Base-by-base conservation (phyloP, 2,888 invertebrate species). In the Cinara cedri region DNA sequence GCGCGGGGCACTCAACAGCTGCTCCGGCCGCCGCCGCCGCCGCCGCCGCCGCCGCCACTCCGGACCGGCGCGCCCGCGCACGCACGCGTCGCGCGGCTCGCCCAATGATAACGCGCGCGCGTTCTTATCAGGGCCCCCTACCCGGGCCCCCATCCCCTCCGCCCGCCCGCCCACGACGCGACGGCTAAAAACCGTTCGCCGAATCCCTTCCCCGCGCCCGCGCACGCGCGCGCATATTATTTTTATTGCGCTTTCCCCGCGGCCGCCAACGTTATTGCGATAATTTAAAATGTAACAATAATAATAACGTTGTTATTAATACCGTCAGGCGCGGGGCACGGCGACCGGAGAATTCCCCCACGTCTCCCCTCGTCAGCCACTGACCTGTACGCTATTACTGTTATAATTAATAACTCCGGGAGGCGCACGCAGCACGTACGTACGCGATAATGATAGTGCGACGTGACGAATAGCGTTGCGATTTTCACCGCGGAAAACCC, bases 1-100 rank as follows among this genome's bases (percentile, higher is more conserved):
- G 74, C 63, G 74, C 57, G 60, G n/a, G 70, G 70, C 78, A 62
- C 68, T 78, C 78, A 78, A 78, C 78, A 70, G 78, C 78, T 78
- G 78, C 78, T 60, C 44, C 55, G 55, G 16, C 63, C 42, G 51
- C 34, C 49, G 49, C 71, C 70, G 63, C 16, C 49, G 66, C 34
- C 34, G 34, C 34, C 34, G 42, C 13, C 65, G 44, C 46, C 49
- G 60, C 13, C 65, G 44, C 46, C 49, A 46, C 51, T 72, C 19
- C 14, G 54, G 60, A 72, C 62, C 62, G 16, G 10, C 72, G 54
- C 44, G 63, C 63, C 51, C n/a, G 14, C 16, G n/a, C 8, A 3
- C 57, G 42, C 24, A n/a, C 76, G n/a, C 44, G 9, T 11, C 57
- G 16, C 24, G 42, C 76, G n/a, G 16, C 9, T n/a, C 11, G 26